Evolutionary conservation across 2,888 invertebrate species (phyloP), one percentile per base, ranked within the genome.

Genomic region (Rhamnusium bicolor): DNA sequence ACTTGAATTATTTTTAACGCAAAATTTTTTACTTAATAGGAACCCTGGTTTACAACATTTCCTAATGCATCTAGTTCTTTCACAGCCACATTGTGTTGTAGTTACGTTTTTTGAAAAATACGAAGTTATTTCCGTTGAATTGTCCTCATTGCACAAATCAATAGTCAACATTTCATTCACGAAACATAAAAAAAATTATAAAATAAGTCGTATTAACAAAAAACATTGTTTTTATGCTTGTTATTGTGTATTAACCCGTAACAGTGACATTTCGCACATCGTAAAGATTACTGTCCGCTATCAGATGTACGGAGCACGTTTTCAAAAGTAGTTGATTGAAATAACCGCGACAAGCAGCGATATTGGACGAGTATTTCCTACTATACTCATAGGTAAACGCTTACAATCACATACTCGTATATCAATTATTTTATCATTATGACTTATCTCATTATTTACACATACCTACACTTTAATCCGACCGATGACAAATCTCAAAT

Each of bases 31-130:
- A 7, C n/a, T 32, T 14, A 78, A 49, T 29, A 46, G 65, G 54
- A 71, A 79, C 2, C 78, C 78, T 19, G 62, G 47, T 29, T 76
- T 72, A 51, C 79, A 79, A 63, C 79, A 79, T 58, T 78, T 79
- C 29, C 79, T 69, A 3, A 72, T 18, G 29, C 79, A 79, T 27
- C 10, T 47, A 10, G n/a, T 32, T 6, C 21, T 21, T 21, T 71
- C 66, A 40, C 72, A 73, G 46, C 47, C 47, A 18, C 62, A 56
- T n/a, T 19, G 21, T 21, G 19, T 19, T 19, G 54, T 16, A 8
- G 46, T 46, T 46, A 27, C 54, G 21, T 54, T 32, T 16, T 12
- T 21, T 5, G 46, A 54, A 12, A 16, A 54, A 19, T 47, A 56
- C 16, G 54, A 56, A 16, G 16, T 21, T 19, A 54, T 2, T 21